Conservation (phyloP, 2,888 invertebrate genomes). For the Melinaea menophilus region DNA sequence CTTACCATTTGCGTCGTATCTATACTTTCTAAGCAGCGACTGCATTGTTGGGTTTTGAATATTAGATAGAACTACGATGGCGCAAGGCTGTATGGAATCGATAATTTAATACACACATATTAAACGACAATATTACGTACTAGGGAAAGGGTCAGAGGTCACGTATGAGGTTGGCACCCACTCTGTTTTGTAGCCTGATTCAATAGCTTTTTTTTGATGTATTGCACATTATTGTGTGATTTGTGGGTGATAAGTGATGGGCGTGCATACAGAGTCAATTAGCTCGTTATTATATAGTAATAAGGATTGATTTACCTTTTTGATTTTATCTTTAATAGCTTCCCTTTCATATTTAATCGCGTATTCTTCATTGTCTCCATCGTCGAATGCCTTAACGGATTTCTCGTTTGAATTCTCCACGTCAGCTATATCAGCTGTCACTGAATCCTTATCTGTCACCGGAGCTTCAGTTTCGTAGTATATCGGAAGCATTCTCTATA, state of each 20-base stretch:
- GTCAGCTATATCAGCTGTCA: conserved; percentile 31
- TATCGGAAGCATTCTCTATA: conserved; percentile 50
- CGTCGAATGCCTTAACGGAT: conserved; percentile 39
- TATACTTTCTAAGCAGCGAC: conserved; percentile 63
- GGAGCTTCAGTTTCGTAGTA: conserved; percentile 40
- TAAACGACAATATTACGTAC: conserved; percentile 6
- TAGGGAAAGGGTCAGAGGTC: no score
- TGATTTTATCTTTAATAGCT: conserved; percentile 29
- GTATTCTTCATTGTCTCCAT: conserved; percentile 39
- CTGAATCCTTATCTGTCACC: conserved; percentile 29
- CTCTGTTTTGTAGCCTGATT: no score
- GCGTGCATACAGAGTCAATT: no score
- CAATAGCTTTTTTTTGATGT: no score
- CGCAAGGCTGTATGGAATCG: conserved; percentile 51
- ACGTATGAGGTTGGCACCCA: no score
- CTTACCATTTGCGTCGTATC: conserved; percentile 62
- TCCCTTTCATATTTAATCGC: conserved; percentile 34
- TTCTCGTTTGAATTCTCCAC: conserved; percentile 38
- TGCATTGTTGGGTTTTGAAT: conserved; percentile 59
- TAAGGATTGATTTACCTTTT: conserved; percentile 40
- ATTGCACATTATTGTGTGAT: no score
- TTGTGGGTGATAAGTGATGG: no score
- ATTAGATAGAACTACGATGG: conserved; percentile 62
- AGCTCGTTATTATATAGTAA: no score
- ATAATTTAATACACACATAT: conserved; percentile 31